Base-by-base conservation (phyloP, 2,888 invertebrate genomes). In the Ischnura elegans region DNA sequence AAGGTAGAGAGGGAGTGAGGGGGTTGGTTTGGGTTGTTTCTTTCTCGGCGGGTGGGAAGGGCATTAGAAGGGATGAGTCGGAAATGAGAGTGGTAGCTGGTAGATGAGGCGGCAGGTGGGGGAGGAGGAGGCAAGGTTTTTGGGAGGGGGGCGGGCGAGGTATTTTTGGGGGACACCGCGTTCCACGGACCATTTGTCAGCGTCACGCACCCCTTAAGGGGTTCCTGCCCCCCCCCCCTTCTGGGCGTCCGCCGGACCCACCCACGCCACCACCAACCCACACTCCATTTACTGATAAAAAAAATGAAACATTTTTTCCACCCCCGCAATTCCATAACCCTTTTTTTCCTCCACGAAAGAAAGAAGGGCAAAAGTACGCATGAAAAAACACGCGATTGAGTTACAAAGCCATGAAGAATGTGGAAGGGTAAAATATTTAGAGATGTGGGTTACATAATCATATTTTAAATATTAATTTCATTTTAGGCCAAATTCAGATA, bases 171-270 rank as follows among this genome's bases (percentile, higher is more conserved):
- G 94, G 94, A 94, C 94, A 94, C 94, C 93, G 87, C 90, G 90
- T 90, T 90, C 90, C 90, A 90, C 90, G 90, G 90, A 90, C 90
- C 90, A 90, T 90, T 90, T 66, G 90, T 90, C 90, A 90, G 90
- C 90, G 93, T 87, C 93, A 94, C 93, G 87, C 93, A 85, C 61
- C 90, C 36, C 21, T 19, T 93, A 85, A 87, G 87, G 86, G 61
- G 66, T 76, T 55, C 87, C 55, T 43, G 46, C 87, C 61, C 51
- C 51, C 87, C 90, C 93, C 55, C 76, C 66, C 29, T n/a, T 66
- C 94, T 87, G 45, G 95, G 95, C 95, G 95, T 95, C 94, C 95
- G 95, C 95, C 94, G 95, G 95, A 95, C 95, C 96, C 95, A 96
- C 96, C 95, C 96, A 96, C 96, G 95, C 96, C 96, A 95, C 13